A percentile compares a stretch with the other conserved stretches of the same genome.
Evolutionary conservation across 2,888 invertebrate genomes (phyloP).

Genomic region (Clepsis dumicolana): DNA sequence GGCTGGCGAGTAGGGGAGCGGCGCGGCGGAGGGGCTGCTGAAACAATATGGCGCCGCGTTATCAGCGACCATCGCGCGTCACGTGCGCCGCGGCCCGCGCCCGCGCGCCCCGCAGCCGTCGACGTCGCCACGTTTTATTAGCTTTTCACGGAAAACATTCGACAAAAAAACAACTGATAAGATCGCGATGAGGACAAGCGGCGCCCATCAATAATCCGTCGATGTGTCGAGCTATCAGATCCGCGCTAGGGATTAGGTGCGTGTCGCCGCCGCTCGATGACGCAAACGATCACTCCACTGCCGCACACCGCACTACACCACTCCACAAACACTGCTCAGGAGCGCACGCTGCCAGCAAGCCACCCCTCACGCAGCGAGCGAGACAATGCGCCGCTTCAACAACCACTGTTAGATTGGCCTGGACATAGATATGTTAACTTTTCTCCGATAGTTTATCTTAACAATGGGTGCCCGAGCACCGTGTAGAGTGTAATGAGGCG

Average conservation of each 20-base stretch:
- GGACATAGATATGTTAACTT: constrained; percentile 47
- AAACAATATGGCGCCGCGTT: constrained; percentile 80
- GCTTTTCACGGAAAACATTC: constrained; percentile 81
- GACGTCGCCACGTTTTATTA: constrained; percentile 60
- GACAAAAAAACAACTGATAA: constrained; percentile 82
- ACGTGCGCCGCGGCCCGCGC: constrained; percentile 58
- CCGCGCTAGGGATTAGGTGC: constrained; percentile 41
- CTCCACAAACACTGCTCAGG: constrained; percentile 34
- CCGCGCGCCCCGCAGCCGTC: constrained; percentile 56
- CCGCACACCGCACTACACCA: constrained; percentile 32
- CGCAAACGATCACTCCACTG: constrained; percentile 39
- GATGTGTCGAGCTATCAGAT: constrained; percentile 53
- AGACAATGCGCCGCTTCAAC: constrained; percentile 13
- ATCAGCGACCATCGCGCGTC: constrained; percentile 67
- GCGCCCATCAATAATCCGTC: constrained; percentile 78
- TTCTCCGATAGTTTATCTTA: constrained; percentile 46
- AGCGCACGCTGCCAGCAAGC: constrained; percentile 16
- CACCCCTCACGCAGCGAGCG: constrained; percentile 18
- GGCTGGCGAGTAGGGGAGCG: constrained; percentile 48
- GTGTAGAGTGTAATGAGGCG: constrained; percentile 65
- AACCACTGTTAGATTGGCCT: constrained; percentile 25
- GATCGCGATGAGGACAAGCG: constrained; percentile 77
- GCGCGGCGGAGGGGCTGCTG: constrained; percentile 52
- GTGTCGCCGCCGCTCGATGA: constrained; percentile 31
- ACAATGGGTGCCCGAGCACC: constrained; percentile 53